Evolutionary conservation across 2,888 invertebrate species (phyloP), one percentile per base, ranked within the genome.

Genomic region (Rotaria sp.): DNA sequence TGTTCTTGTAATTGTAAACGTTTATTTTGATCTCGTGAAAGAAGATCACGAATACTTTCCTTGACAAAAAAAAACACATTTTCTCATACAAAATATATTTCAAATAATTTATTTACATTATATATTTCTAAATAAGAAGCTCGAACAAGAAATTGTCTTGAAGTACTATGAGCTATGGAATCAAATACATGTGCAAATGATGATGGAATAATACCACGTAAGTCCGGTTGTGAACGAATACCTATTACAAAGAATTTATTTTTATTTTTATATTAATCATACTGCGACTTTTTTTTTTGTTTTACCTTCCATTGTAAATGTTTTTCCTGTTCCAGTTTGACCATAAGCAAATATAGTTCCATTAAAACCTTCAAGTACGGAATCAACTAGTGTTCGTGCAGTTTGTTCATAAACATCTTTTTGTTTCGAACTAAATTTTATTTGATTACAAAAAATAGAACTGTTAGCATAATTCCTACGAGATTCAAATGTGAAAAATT

Each of bases 341-440:
- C 96, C 96, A 90, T 96, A 96, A 0, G 96, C 96, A 91, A 96
- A 96, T 86, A 96, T 95, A 0, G 96, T 96, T 30, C 95, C 95
- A 92, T 96, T 96, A 92, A 96, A 96, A 1, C 96, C 96, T 89
- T 96, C 96, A 86, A 96, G 92, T 1, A 95, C 95, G 93, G 85
- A 87, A 41, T 87, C 87, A 21, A 87, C 87, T 11, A 87, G 38
- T 21, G 85, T 18, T 94, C 91, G 35, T 89, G 88, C 38, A 86
- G 84, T 86, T 87, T 87, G 85, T 59, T 86, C 86, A 38, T 86
- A 86, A 1, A 86, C 18, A 75, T 87, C 75, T 41, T 41, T 45
- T 41, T 87, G 87, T 85, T 87, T 84, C 0, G 86, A 87, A 52
- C 86, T 85, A 41, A 55, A 86, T 15, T 35, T 15, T 10, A 41